Conservation (phyloP, 92 coral and sea anemone genomes). For the Siderastrea siderea region DNA sequence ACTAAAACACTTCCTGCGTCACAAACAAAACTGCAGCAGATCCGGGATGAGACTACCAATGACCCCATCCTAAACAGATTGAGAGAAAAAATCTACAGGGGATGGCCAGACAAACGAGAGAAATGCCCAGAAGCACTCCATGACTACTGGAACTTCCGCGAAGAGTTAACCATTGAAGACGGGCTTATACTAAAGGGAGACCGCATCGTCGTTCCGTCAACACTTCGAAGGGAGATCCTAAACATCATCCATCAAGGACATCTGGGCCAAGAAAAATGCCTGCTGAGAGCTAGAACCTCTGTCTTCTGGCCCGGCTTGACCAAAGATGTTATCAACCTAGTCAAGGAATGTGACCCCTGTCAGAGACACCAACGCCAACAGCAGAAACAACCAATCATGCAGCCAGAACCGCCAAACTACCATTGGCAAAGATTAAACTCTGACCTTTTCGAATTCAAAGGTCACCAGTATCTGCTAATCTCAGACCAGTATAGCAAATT, state of each 20-base stretch:
- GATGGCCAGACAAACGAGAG: too few relatives aligned
- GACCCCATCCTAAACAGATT: too few relatives aligned
- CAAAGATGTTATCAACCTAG: constrained; percentile 47
- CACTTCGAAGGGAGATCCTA: constrained; percentile 47
- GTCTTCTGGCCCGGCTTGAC: constrained; percentile 72
- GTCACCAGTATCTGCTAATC: constrained; percentile 43
- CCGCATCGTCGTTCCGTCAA: constrained; percentile 47
- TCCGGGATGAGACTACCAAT: too few relatives aligned
- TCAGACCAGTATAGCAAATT: constrained; percentile 76
- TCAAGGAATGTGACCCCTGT: constrained; percentile 57
- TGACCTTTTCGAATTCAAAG: constrained; percentile 60
- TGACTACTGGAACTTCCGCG: constrained; percentile 80
- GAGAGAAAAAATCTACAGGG: too few relatives aligned
- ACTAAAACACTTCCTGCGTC: constrained; percentile 37
- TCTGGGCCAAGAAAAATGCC: constrained; percentile 21
- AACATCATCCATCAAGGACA: constrained; percentile 62
- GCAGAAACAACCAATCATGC: too few relatives aligned
- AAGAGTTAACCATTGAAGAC: constrained; percentile 70
- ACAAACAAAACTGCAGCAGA: constrained; percentile 47
- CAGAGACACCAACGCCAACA: constrained; percentile 54
- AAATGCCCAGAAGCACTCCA: constrained; percentile 2
- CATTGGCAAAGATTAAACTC: constrained; percentile 69
- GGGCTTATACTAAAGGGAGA: constrained; percentile 49
- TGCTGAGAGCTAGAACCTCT: too few relatives aligned
- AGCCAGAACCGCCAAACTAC: constrained; percentile 8